Base-by-base conservation (phyloP, 2,888 invertebrate species). In the Machimus rusticus region DNA sequence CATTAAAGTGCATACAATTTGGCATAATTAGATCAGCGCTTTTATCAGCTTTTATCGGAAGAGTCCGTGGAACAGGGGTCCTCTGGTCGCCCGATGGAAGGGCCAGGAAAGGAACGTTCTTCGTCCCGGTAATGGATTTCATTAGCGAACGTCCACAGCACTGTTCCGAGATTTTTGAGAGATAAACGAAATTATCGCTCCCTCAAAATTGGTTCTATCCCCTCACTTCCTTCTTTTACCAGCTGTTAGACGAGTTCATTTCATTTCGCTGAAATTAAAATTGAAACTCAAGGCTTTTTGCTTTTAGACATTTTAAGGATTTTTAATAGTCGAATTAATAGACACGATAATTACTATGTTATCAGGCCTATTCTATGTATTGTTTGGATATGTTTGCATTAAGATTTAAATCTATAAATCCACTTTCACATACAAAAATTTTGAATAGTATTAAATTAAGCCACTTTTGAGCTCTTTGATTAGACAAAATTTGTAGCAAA, bases 1-100 rank as follows among this genome's bases (percentile, higher is more conserved):
- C 79, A 79, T 79, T 79, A 79, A 79, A 79, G 51, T 79, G 79
- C 79, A 79, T 46, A 79, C 46, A 79, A 51, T 79, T 51, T 79
- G 51, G 23, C 51, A 79, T 79, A 79, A 79, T 79, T 79, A 79
- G 39, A 79, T 79, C 79, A 79, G 28, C 46, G 79, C 79, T 79
- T 79, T 79, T 51, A 79, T 79, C 51, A 46, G 79, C 79, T 79
- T 79, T 79, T 51, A 79, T 79, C 51, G 28, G 66, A 66, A 28
- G 2, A 51, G 0, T 9, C 19, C 66, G 66, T 28, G 28, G 66
- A 28, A 66, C 66, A 66, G 2, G 28, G 66, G 6, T 14, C 12
- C 51, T 66, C 6, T 39, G 39, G 39, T 39, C 39, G 8, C 12
- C 66, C 66, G 28, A 66, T 66, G 28, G 66, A 66, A 66, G 66